Percentiles rank a stretch among this genome's conserved stretches.
Conservation (phyloP, 1,140 invertebrate species). For the Drosophila setifemur region DNA sequence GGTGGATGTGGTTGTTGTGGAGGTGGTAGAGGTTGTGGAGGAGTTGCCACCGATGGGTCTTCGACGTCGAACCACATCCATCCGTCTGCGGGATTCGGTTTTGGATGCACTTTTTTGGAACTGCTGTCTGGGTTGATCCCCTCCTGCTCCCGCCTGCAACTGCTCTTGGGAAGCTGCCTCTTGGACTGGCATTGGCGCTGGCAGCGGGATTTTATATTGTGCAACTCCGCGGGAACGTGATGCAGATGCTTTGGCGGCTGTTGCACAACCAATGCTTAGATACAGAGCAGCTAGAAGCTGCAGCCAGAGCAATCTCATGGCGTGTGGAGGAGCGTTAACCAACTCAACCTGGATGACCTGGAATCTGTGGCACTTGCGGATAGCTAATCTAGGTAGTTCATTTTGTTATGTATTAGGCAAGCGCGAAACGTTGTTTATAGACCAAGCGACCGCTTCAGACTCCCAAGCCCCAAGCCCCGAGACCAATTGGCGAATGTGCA, state of each 20-base stretch:
- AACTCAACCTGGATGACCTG: slow-evolving; percentile 25
- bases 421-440: slow-evolving; percentile 54
- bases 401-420: slow-evolving; percentile 6
- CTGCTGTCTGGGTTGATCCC: slow-evolving; percentile 12
- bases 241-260: slow-evolving; percentile 43
- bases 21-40: slow-evolving; percentile 20
- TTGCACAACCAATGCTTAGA: slow-evolving; percentile 58
- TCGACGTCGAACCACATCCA: slow-evolving; percentile 50
- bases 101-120: slow-evolving; percentile 1
- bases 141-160: slow-evolving; percentile 2
- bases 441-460: slow-evolving; percentile 51
- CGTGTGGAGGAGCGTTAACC: slow-evolving; percentile 15
- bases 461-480: slow-evolving; percentile 51
- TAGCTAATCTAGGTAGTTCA: slow-evolving; percentile 22
- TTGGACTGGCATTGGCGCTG: slow-evolving; percentile 20
- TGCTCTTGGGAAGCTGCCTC: slow-evolving; percentile 19
- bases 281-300: slow-evolving; percentile 49
- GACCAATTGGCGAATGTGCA: slow-evolving; percentile 63
- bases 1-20: slow-evolving; percentile 50
- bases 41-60: slow-evolving; percentile 25
- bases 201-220: slow-evolving; percentile 63
- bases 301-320: slow-evolving; percentile 58
- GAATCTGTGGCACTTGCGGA: slow-evolving; percentile 24
- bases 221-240: slow-evolving; percentile 54
- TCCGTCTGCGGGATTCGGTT: slow-evolving; percentile 61